Percentiles rank a stretch among this genome's conserved stretches.
phyloP scores from a whole-genome alignment of 2,113 vertebrate genomes.

The Mormyrus lacerda region DNA sequence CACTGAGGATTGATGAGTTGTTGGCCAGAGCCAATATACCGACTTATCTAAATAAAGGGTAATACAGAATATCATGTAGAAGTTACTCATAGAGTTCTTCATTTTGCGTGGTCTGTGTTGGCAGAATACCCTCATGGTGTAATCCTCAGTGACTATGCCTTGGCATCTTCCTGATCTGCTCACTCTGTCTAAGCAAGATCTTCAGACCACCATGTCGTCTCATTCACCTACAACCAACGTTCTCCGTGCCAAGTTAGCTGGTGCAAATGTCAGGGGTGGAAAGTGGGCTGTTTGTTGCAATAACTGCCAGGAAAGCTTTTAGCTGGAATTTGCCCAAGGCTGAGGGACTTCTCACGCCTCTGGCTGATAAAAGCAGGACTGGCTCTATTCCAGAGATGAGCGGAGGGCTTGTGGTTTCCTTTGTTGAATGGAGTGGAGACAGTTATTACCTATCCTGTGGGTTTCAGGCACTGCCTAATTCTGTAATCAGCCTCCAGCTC shows the following conservation, averaged over 20 bases:
- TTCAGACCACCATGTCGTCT: neutral
- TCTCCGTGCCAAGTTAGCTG: neutral
- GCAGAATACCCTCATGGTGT: neutral
- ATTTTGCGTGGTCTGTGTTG: neutral
- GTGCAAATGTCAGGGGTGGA: neutral
- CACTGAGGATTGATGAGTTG: neutral
- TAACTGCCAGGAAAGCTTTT: neutral
- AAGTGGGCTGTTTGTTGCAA: neutral
- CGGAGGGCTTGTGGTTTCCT: neutral
- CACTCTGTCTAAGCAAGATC: neutral
- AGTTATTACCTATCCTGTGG: conserved; percentile 36
- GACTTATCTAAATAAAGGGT: neutral
- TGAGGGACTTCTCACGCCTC: conserved; percentile 26
- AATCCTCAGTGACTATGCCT: neutral
- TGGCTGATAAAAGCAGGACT: conserved; percentile 14
- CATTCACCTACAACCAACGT: neutral
- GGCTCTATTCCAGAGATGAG: neutral
- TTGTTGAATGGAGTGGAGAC: conserved; percentile 11
- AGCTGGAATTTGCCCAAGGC: conserved; percentile 15
- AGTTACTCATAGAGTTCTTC: neutral
- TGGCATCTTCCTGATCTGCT: neutral
- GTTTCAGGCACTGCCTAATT: conserved; percentile 42
- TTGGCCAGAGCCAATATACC: neutral
- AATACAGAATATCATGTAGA: neutral
- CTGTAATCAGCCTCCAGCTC: conserved; percentile 34